Conservation (phyloP, 2,888 invertebrate genomes). For the Lasioglossum leucozonium region DNA sequence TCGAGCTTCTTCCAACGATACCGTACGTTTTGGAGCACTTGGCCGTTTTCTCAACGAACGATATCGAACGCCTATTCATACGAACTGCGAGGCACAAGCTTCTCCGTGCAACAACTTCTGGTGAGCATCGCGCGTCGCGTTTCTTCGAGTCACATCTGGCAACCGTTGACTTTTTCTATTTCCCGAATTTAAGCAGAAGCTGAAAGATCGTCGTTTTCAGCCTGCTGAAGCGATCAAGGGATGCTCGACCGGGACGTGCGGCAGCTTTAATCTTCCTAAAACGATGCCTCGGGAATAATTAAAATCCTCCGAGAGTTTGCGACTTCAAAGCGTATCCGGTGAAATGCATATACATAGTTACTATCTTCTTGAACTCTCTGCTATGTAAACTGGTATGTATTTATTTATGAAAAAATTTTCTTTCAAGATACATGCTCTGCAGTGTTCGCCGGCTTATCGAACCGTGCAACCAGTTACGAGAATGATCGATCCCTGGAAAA, state of each 20-base stretch:
- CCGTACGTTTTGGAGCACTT: background rate
- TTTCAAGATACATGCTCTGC: background rate
- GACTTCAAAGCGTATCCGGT: background rate
- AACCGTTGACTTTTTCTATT: background rate
- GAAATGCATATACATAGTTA: too few relatives aligned
- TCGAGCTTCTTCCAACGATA: background rate
- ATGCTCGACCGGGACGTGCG: background rate
- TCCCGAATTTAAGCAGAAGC: background rate
- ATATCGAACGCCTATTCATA: background rate
- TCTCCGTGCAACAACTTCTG: background rate
- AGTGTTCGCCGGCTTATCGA: conserved; percentile 7
- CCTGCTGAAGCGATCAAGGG: background rate
- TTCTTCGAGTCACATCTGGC: background rate
- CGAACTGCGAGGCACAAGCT: background rate
- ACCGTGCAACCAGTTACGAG: conserved; percentile 7
- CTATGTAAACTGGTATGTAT: background rate
- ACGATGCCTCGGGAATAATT: background rate
- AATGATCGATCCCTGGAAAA: conserved; percentile 41
- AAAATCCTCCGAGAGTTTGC: background rate
- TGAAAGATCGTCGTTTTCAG: background rate
- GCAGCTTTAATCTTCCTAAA: background rate
- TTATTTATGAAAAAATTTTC: background rate
- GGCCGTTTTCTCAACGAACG: background rate
- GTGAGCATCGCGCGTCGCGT: background rate
- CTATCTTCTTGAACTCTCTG: too few relatives aligned